A percentile compares a stretch with the other conserved stretches of the same genome.
These are phyloP conservation scores for Ectemnius continuus DNA, from an alignment of 2,888 invertebrate genomes.

Conservation along the genomic window DNA sequence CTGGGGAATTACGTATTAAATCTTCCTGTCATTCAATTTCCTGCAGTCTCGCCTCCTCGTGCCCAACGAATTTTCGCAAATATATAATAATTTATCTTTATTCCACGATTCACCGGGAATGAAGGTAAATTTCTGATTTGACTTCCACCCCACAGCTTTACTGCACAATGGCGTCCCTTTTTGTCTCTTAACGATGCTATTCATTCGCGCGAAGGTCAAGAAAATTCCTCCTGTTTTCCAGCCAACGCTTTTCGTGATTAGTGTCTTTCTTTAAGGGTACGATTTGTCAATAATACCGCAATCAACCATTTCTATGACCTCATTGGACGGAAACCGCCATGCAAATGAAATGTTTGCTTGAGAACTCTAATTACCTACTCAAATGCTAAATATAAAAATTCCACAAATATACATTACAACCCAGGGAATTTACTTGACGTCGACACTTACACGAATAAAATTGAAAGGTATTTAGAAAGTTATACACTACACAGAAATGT, in stretches of 20 bases:
- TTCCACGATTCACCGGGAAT: not conserved
- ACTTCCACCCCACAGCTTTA: not conserved
- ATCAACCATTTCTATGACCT: too few species aligned
- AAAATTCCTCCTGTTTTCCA: not conserved
- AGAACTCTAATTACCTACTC: too few species aligned
- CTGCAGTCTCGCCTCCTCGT: too few species aligned
- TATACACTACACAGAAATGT: too few species aligned
- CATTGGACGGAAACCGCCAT: too few species aligned
- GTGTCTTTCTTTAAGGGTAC: not conserved
- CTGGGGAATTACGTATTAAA: not conserved
- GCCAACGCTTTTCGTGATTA: not conserved
- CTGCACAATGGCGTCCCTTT: not conserved
- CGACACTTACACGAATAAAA: too few species aligned
- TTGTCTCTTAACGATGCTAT: not conserved
- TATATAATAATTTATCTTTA: conserved; percentile 5
- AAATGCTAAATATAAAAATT: too few species aligned
- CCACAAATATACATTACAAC: too few species aligned
- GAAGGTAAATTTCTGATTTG: not conserved
- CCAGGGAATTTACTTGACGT: too few species aligned
- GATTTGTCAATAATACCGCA: too few species aligned
- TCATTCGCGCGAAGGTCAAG: not conserved
- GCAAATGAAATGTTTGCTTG: too few species aligned
- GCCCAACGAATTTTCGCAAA: not conserved
- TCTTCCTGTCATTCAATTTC: not conserved
- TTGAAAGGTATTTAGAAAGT: too few species aligned